A percentile compares a stretch with the other conserved stretches of the same genome.
phyloP scores from a whole-genome alignment of 1,140 invertebrate species.

The Trinorchestia longiramus region DNA sequence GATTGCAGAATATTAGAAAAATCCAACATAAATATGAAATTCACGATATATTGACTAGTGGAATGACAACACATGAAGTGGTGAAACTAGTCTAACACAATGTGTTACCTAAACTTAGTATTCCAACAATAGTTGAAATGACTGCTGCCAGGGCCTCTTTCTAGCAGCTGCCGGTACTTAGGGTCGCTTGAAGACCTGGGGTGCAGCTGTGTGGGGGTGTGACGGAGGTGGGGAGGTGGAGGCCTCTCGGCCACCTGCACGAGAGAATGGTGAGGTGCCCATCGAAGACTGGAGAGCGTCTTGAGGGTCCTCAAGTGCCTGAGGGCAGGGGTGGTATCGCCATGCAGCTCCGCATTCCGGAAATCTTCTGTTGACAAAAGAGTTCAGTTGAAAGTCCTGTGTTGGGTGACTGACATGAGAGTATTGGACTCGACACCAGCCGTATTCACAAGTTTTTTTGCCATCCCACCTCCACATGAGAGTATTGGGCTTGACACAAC shows the following conservation, averaged over 20 bases:
- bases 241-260: background rate
- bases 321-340: background rate
- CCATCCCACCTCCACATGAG: too few species aligned
- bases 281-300: constrained; percentile 19
- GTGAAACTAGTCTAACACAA: too few species aligned
- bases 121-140: constrained; percentile 47
- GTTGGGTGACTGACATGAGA: background rate
- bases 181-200: background rate
- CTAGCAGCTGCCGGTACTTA: background rate
- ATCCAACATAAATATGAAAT: too few species aligned
- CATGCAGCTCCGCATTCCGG: background rate
- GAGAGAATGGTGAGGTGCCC: constrained; percentile 32
- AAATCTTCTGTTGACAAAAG: constrained; percentile 46
- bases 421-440: too few species aligned
- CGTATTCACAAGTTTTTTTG: too few species aligned
- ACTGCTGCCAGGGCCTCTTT: background rate
- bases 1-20: too few species aligned
- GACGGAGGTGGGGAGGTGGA: background rate
- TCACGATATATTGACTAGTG: too few species aligned
- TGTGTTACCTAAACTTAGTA: background rate
- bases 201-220: constrained; percentile 19
- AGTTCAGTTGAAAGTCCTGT: constrained; percentile 3
- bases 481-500: background rate
- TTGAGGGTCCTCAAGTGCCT: constrained; percentile 22
- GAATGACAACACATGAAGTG: too few species aligned